These are phyloP conservation scores for Cremastinae sp. DNA, from an alignment of 2,888 invertebrate species.

Conservation along the genomic window DNA sequence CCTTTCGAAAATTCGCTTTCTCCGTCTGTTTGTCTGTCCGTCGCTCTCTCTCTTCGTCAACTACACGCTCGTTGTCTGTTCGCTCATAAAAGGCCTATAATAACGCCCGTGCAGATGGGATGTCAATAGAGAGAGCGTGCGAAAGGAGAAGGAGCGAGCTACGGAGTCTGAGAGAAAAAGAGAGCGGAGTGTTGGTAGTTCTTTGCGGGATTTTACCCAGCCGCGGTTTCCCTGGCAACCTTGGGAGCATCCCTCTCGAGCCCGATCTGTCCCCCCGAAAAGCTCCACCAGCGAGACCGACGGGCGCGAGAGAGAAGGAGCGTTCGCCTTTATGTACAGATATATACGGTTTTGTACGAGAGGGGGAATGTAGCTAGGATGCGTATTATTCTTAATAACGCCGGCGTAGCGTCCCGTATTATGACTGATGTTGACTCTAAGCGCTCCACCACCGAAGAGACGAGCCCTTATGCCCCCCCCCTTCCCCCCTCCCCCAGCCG, in stretches of 20 bases:
- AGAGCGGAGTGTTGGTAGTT: constrained; percentile 71
- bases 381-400: constrained; percentile 81
- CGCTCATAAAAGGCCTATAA: constrained; percentile 72
- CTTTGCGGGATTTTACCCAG: constrained; percentile 80
- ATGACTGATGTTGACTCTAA: constrained; percentile 80
- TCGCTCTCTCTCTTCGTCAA: constrained; percentile 37
- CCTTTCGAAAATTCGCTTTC: constrained; percentile 12
- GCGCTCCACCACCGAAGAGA: constrained; percentile 68
- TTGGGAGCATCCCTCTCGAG: constrained; percentile 64
- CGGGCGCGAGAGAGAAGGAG: constrained; percentile 56
- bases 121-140: constrained; percentile 75
- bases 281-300: constrained; percentile 58
- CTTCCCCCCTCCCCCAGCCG: too few relatives aligned
- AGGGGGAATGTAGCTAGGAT: constrained; percentile 74
- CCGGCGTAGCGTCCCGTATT: constrained; percentile 77
- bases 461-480: constrained; percentile 40
- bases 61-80: constrained; percentile 56
- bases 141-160: constrained; percentile 42
- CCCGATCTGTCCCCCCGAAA: constrained; percentile 61
- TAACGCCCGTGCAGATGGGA: constrained; percentile 74
- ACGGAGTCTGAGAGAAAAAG: constrained; percentile 11
- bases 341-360: constrained; percentile 41
- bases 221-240: constrained; percentile 78
- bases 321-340: constrained; percentile 7
- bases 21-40: constrained; percentile 5